Evolutionary conservation across 1,140 invertebrate genomes (phyloP).

Genomic region (Orchestia grillus): DNA sequence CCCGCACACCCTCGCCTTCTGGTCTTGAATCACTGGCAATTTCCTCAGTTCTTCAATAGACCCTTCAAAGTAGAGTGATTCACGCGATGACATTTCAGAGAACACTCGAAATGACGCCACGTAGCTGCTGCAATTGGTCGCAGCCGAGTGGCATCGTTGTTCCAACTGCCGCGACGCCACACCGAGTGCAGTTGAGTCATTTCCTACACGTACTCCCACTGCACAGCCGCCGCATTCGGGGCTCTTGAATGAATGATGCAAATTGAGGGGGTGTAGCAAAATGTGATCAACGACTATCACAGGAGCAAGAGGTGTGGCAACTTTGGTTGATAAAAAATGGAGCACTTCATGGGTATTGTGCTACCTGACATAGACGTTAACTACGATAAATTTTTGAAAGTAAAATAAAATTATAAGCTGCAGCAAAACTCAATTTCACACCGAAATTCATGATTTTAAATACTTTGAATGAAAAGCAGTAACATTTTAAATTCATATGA

Average conservation of each 20-base stretch:
- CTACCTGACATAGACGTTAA: neutral
- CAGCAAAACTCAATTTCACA: neutral
- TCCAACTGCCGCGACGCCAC: neutral
- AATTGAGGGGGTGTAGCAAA: neutral
- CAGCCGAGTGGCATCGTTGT: neutral
- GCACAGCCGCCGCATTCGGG: neutral
- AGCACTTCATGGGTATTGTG: neutral
- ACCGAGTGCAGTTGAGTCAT: neutral
- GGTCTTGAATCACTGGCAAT: neutral
- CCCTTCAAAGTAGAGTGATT: neutral
- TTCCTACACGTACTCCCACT: constrained; percentile 5
- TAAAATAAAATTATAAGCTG: neutral
- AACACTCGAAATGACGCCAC: neutral
- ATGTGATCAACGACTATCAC: neutral
- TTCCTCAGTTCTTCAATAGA: neutral
- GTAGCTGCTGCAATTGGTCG: neutral
- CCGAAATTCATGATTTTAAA: neutral
- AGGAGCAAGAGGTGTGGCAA: neutral
- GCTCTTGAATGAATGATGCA: neutral
- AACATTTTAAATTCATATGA: neutral
- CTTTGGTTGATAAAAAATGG: neutral
- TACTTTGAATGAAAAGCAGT: neutral
- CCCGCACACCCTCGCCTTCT: neutral
- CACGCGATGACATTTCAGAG: constrained; percentile 13
- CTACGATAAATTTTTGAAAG: neutral